Evolutionary conservation across 2,113 vertebrate genomes (phyloP).

Genomic region (Poecilia latipinna): DNA sequence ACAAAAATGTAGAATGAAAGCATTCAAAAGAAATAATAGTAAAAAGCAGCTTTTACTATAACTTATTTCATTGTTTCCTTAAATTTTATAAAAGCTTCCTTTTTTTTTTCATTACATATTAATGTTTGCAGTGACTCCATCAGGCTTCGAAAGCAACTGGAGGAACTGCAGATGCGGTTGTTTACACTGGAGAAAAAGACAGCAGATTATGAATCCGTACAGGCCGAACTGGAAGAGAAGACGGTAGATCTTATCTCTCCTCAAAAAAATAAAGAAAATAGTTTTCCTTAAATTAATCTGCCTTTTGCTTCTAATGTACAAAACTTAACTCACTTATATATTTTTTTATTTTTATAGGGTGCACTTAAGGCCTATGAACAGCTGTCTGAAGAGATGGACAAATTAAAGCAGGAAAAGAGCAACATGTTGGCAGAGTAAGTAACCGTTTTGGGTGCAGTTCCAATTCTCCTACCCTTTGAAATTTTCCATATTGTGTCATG

Average conservation of each 20-base stretch:
- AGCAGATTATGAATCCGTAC: conserved; percentile 82
- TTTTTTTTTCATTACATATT: background rate
- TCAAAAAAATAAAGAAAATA: background rate
- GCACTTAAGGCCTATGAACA: conserved; percentile 84
- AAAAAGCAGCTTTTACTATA: background rate
- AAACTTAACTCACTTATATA: background rate
- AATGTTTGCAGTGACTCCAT: conserved; percentile 84
- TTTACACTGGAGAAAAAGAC: conserved; percentile 86
- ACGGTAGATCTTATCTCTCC: conserved; percentile 74
- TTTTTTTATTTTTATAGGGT: conserved; percentile 67
- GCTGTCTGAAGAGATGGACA: conserved; percentile 82
- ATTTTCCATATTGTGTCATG: background rate
- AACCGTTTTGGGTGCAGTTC: background rate
- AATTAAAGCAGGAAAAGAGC: conserved; percentile 83
- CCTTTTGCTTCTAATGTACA: background rate
- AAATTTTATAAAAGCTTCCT: background rate
- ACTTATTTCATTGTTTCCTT: background rate
- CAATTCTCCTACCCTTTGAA: background rate
- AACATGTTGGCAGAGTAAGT: conserved; percentile 83
- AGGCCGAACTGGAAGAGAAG: conserved; percentile 89
- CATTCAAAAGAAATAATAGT: too few relatives aligned
- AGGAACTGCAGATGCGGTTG: conserved; percentile 88
- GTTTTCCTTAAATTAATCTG: background rate
- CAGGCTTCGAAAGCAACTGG: conserved; percentile 87
- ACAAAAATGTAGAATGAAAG: too few relatives aligned